Conservation (phyloP, 2,113 vertebrate genomes). For the Gymnorhina tibicen region DNA sequence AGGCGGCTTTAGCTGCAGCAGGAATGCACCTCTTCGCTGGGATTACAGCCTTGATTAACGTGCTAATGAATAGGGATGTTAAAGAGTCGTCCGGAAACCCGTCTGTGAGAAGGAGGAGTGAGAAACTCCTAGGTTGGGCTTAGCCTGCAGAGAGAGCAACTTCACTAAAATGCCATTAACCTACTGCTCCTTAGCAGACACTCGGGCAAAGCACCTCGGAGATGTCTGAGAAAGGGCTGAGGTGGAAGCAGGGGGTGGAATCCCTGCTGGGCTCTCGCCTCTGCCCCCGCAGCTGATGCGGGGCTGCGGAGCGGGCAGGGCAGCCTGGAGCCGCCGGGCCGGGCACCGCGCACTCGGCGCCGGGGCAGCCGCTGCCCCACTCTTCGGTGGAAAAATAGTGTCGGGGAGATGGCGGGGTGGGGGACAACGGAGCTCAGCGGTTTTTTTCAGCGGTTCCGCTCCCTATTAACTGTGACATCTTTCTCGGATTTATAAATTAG, state of each 20-base stretch:
- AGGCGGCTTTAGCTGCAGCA: not conserved
- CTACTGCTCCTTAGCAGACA: not conserved
- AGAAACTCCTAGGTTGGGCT: slow-evolving; percentile 32
- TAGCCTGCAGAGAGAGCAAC: slow-evolving; percentile 26
- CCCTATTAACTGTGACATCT: not conserved
- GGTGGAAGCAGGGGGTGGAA: not conserved
- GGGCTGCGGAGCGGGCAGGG: not conserved
- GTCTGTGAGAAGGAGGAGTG: slow-evolving; percentile 42
- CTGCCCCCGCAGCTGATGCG: not conserved
- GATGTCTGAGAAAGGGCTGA: not conserved
- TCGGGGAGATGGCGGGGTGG: not conserved
- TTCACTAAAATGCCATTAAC: slow-evolving; percentile 48
- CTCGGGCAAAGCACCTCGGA: not conserved
- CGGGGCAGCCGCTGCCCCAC: not conserved
- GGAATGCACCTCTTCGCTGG: not conserved
- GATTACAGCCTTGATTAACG: slow-evolving; percentile 39
- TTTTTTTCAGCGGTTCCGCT: not conserved
- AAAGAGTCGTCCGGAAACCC: slow-evolving; percentile 48
- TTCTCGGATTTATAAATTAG: slow-evolving; percentile 11
- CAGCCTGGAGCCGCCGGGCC: not conserved
- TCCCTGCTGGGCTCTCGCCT: not conserved
- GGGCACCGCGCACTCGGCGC: not conserved
- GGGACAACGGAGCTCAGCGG: rapidly evolving
- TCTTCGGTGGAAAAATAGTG: not conserved
- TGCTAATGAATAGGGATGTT: slow-evolving; percentile 67